These are phyloP conservation scores for Pocillopora grandis DNA, from an alignment of 92 coral and sea anemone species.

Conservation along the genomic window DNA sequence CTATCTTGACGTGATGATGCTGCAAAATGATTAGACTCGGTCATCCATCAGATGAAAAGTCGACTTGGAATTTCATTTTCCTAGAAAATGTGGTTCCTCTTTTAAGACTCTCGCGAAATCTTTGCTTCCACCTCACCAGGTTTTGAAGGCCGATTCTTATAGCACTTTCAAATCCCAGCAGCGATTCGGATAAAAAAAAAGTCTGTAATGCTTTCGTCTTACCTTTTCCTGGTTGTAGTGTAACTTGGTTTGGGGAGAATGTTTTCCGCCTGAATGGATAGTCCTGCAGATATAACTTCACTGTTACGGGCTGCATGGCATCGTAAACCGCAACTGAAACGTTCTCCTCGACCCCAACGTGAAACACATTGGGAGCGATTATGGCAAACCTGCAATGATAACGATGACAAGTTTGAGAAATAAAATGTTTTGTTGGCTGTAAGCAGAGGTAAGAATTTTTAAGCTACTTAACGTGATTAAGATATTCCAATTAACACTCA, in stretches of 20 bases:
- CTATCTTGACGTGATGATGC: too few relatives aligned
- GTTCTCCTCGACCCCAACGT: conserved; percentile 76
- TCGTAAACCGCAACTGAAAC: conserved; percentile 71
- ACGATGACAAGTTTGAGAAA: not conserved
- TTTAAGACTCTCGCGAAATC: too few relatives aligned
- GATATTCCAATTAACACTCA: not conserved
- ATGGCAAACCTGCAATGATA: conserved; percentile 55
- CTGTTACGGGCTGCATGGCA: conserved; percentile 49
- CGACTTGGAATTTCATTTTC: too few relatives aligned
- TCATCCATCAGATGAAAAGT: too few relatives aligned
- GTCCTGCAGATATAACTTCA: conserved; percentile 78
- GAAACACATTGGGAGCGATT: conserved; percentile 83
- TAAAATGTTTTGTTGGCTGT: too few relatives aligned
- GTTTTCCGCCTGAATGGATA: conserved; percentile 79
- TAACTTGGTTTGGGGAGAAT: conserved; percentile 65
- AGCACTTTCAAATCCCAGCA: not conserved
- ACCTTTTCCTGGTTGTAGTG: not conserved
- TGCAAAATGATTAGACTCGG: too few relatives aligned
- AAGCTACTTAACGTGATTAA: not conserved
- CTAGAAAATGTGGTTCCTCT: too few relatives aligned
- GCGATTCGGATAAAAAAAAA: too few relatives aligned
- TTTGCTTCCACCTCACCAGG: too few relatives aligned
- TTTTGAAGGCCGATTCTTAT: too few relatives aligned
- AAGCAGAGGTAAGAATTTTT: not conserved
- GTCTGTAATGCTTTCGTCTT: not conserved